phyloP scores from a whole-genome alignment of 2,113 vertebrate species.

The Chlorodrepanis virens region DNA sequence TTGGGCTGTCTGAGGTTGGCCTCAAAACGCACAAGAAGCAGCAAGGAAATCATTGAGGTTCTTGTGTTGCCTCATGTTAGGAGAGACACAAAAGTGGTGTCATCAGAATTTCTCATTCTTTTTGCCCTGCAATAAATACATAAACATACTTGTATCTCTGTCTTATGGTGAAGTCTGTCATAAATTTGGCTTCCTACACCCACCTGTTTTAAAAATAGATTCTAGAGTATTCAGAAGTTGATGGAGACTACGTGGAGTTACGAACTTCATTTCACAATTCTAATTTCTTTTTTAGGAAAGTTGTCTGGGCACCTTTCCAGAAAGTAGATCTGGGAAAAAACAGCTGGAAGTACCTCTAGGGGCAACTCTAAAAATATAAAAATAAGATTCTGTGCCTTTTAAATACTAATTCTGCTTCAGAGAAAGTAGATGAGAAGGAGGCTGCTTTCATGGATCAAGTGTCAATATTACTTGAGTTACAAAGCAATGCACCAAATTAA shows the following conservation, averaged over 20 bases:
- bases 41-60: background rate
- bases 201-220: background rate
- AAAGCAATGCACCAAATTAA: background rate
- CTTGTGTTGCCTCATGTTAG: background rate
- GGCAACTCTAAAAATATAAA: background rate
- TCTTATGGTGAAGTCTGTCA: background rate
- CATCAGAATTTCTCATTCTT: background rate
- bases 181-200: background rate
- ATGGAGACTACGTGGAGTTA: background rate
- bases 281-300: background rate
- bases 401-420: background rate
- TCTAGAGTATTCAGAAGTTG: background rate
- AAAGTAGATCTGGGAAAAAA: background rate
- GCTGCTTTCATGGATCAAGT: background rate
- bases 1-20: background rate
- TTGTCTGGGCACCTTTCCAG: background rate
- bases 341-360: background rate
- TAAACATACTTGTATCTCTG: background rate
- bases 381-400: background rate
- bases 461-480: background rate
- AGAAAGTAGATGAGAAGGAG: background rate
- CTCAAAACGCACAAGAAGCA: background rate
- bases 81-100: background rate
- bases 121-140: background rate
- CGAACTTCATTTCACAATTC: background rate